These are phyloP conservation scores for Nephotettix cincticeps DNA, from an alignment of 1,140 invertebrate species.

Conservation along the genomic window DNA sequence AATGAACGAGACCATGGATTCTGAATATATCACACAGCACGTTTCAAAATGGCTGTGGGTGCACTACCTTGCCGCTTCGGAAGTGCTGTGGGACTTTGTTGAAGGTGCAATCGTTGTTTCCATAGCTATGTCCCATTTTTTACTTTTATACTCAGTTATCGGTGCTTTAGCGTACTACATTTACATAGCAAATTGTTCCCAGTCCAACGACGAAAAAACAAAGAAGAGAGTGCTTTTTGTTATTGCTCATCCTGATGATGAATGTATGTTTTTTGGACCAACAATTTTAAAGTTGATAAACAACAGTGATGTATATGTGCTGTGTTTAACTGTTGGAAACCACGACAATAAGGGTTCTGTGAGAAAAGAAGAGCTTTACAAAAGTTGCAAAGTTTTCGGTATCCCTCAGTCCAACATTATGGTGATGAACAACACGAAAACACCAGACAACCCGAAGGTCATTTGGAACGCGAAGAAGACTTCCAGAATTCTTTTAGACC, in stretches of 20 bases:
- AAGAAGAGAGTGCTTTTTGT: slow-evolving; percentile 69
- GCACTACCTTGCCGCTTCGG: no score
- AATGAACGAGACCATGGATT: no score
- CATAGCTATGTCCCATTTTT: no score
- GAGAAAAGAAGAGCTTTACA: slow-evolving; percentile 75
- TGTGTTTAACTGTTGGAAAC: slow-evolving; percentile 85
- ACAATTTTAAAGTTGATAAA: slow-evolving; percentile 70
- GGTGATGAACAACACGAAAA: slow-evolving; percentile 61
- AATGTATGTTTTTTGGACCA: slow-evolving; percentile 98
- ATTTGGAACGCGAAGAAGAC: slow-evolving; percentile 77
- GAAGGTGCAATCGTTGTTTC: no score
- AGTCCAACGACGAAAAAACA: no score
- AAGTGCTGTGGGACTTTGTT: no score
- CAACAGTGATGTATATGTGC: slow-evolving; percentile 66
- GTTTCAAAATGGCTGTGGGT: no score
- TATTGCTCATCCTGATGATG: slow-evolving; percentile 94
- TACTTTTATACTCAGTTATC: no score
- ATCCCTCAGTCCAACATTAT: slow-evolving; percentile 72
- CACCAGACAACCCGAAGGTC: slow-evolving; percentile 70
- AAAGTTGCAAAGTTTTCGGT: slow-evolving; percentile 74
- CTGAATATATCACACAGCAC: no score
- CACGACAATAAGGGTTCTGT: slow-evolving; percentile 65
- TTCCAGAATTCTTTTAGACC: slow-evolving; percentile 67
- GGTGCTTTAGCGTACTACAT: no score
- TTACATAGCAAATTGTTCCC: no score